Base-by-base conservation (phyloP, 2,888 invertebrate species). In the Hypomecis punctinalis region DNA sequence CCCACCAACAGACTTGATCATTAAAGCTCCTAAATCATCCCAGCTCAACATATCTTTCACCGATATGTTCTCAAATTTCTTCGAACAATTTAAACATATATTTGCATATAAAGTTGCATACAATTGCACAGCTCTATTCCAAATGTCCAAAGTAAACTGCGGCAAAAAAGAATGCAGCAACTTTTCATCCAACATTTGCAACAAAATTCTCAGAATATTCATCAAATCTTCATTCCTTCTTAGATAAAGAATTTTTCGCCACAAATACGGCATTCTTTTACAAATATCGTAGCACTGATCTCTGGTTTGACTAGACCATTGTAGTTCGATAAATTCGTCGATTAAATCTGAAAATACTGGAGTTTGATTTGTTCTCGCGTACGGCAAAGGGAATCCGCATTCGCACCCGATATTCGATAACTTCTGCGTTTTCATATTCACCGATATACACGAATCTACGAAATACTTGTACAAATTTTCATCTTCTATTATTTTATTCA, bases 1-100 rank as follows among this genome's bases (percentile, higher is more conserved):
- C 0, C 95, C 93, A 11, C 95, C 95, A 37, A 96, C 85, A 0
- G 94, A 94, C 75, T 94, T 94, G 52, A 96, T 92, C 76, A 96
- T 93, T 35, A 94, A 79, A 3, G 90, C 86, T 1, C 94, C 94
- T 9, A 96, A 80, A 47, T 93, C 91, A 48, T 93, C 94, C 96
- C 96, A 96, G 76, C 89, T 88, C 37, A 94, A 77, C 67, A 94
- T 93, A 55, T 90, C 84, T 56, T 84, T 90, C 0, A 93, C 90
- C 0, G 88, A 87, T 52, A 93, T 84, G 68, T 93, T 82, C 37
- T 85, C 80, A 54, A 94, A 90, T 51, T 85, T 86, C 61, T 89
- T 92, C 4, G 93, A 93, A 76, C 96, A 96, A 80, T 94, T 94
- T 47, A 96, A 80, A 80, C 96, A 96, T 35, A 88, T 87, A 53